A percentile compares a stretch with the other conserved stretches of the same genome.
Evolutionary conservation across 2,797 vertebrate species (phyloP).

Genomic region (Gouania willdenowi): DNA sequence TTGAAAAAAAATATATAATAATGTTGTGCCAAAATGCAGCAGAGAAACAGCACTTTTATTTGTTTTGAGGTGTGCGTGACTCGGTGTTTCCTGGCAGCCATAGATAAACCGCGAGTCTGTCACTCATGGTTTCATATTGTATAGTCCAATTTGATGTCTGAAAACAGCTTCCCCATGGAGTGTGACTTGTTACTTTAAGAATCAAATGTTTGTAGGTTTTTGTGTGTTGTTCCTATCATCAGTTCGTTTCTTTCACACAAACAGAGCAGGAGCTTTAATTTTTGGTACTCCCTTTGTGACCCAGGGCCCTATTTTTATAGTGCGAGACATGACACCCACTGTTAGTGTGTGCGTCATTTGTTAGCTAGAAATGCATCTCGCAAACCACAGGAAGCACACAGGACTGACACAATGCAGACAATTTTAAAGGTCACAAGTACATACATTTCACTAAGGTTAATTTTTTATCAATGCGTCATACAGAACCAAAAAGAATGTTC

Average conservation of each 20-base stretch:
- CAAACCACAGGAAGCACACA: no score
- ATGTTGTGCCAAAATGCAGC: constrained; percentile 43
- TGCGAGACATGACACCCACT: no score
- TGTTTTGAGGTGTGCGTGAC: constrained; percentile 50
- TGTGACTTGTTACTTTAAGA: constrained; percentile 48
- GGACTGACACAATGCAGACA: no score
- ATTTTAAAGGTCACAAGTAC: no score
- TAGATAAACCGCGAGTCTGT: constrained; percentile 47
- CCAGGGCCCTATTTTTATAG: no score
- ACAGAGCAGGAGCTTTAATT: constrained; percentile 11
- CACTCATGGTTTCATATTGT: constrained; percentile 57
- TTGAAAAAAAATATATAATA: neutral
- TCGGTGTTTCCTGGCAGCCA: constrained; percentile 52
- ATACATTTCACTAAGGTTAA: no score
- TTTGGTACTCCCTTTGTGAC: no score
- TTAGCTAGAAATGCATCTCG: no score
- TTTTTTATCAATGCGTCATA: no score
- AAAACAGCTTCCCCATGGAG: constrained; percentile 50
- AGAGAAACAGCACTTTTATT: constrained; percentile 60
- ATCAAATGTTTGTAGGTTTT: constrained; percentile 6
- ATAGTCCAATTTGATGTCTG: constrained; percentile 52
- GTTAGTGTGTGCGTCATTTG: no score
- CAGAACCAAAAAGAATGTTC: no score
- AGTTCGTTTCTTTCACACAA: constrained; percentile 42
- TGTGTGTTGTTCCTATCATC: constrained; percentile 4